Evolutionary conservation across 2,113 vertebrate genomes (phyloP).

Genomic region (Okapia johnstoni): DNA sequence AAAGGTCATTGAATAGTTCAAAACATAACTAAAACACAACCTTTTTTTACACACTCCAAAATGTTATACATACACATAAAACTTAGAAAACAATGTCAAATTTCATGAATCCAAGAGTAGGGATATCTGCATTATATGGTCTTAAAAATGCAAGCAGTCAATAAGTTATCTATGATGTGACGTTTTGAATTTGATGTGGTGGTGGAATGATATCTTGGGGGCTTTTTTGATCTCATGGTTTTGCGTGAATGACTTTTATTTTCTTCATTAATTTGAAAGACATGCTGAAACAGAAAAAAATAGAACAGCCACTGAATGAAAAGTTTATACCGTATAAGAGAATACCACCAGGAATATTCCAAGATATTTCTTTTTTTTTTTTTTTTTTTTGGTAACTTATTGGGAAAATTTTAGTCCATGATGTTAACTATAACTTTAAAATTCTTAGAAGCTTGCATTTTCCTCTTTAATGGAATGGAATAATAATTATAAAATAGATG

Average conservation of each 20-base stretch:
- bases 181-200: not conserved
- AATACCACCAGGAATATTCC: not conserved
- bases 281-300: not conserved
- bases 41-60: not conserved
- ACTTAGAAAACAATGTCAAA: not conserved
- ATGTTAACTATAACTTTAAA: not conserved
- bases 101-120: not conserved
- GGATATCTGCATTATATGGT: not conserved
- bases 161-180: not conserved
- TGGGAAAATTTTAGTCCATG: not conserved
- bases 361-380: not conserved
- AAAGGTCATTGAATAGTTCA: not conserved
- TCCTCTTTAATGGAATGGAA: not conserved
- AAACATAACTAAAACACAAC: not conserved
- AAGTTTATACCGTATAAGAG: not conserved
- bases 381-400: not conserved
- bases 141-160: not conserved
- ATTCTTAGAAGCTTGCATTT: not conserved
- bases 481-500: not conserved
- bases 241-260: not conserved
- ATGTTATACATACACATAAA: not conserved
- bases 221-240: not conserved
- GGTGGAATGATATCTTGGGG: not conserved
- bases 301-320: not conserved
- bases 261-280: conserved; percentile 32